Conservation (phyloP, 2,113 vertebrate species). For the Agapornis roseicollis region DNA sequence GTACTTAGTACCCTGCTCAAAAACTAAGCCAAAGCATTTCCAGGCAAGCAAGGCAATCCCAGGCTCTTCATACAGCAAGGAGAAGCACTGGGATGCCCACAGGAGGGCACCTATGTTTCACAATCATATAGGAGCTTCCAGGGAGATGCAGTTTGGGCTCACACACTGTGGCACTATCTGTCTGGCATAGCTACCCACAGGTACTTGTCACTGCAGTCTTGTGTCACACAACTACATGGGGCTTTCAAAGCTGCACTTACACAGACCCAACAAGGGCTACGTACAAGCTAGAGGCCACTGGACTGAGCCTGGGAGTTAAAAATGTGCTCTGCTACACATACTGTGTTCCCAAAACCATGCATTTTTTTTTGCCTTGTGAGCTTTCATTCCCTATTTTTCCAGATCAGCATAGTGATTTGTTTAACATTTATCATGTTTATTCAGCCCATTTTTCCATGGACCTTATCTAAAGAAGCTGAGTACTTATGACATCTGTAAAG, state of each 20-base stretch:
- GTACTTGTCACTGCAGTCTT: fast-evolving
- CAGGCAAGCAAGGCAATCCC: not conserved
- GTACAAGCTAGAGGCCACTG: not conserved
- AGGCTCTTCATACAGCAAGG: not conserved
- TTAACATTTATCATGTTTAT: not conserved
- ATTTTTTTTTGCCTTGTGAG: not conserved
- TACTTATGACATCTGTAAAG: not conserved
- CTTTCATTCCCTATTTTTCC: not conserved
- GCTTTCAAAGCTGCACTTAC: not conserved
- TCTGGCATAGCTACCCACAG: fast-evolving
- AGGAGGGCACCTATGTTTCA: not conserved
- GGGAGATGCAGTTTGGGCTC: not conserved
- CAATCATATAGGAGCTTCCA: not conserved
- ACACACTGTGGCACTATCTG: not conserved
- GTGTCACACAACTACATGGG: not conserved
- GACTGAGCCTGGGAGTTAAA: not conserved
- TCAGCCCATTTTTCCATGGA: not conserved
- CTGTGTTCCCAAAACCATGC: not conserved
- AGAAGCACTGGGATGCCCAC: not conserved
- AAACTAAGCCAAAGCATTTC: not conserved
- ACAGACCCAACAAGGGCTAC: not conserved
- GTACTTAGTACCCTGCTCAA: not conserved
- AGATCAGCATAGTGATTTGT: not conserved
- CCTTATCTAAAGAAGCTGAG: not conserved
- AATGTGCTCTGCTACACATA: not conserved